A percentile compares a stretch with the other conserved stretches of the same genome.
Conservation (phyloP, 2,113 vertebrate species). For the Osmerus mordax region DNA sequence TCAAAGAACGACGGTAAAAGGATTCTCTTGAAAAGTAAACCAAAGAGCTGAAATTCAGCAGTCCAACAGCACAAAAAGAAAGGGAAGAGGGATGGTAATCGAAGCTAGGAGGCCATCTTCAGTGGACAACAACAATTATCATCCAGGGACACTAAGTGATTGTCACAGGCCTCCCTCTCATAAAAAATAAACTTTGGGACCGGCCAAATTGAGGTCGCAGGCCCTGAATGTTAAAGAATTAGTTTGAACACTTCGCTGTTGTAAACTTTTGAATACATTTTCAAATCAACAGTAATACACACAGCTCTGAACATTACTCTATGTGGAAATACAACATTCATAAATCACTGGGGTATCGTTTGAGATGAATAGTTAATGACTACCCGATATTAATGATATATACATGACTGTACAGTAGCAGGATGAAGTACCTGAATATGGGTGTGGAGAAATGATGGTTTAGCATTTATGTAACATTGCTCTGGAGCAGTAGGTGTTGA, state of each 20-base stretch:
- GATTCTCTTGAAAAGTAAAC: slow-evolving; percentile 12
- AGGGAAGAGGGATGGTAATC: slow-evolving; percentile 18
- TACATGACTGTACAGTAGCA: no score
- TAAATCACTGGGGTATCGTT: no score
- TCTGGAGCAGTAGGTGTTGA: slow-evolving; percentile 1
- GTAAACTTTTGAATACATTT: neutral
- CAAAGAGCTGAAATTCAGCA: neutral
- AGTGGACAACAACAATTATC: slow-evolving; percentile 37
- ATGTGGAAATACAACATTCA: no score
- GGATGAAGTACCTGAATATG: neutral
- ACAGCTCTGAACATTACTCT: neutral
- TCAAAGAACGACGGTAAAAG: neutral
- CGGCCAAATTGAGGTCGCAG: slow-evolving; percentile 26
- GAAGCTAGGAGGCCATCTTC: slow-evolving; percentile 23
- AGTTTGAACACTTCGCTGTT: neutral
- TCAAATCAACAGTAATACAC: neutral
- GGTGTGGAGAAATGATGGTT: neutral
- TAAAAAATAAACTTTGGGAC: slow-evolving; percentile 37
- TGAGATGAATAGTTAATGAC: no score
- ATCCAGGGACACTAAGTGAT: slow-evolving; percentile 13
- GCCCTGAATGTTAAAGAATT: slow-evolving; percentile 20
- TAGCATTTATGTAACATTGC: slow-evolving; percentile 10
- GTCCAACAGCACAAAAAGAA: neutral
- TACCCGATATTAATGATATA: no score
- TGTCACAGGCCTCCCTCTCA: slow-evolving; percentile 13